Evolutionary conservation across 2,113 vertebrate species (phyloP).

Genomic region (Ornithorhynchus anatinus): DNA sequence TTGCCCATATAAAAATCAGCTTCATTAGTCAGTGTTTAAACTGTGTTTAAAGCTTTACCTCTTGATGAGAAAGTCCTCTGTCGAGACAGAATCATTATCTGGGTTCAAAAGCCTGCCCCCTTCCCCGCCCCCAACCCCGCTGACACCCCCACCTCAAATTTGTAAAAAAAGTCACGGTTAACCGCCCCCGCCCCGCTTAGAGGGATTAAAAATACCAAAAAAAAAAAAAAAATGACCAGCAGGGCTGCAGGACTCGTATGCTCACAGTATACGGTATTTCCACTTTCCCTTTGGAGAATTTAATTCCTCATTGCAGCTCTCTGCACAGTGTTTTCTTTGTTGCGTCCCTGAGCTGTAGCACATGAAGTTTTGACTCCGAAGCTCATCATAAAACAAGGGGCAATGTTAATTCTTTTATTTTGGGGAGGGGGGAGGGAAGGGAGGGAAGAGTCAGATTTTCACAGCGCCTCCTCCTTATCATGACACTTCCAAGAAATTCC

Average conservation of each 20-base stretch:
- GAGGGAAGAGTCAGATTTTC: too few relatives aligned
- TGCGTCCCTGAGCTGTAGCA: constrained; percentile 50
- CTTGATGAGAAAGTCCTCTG: constrained; percentile 70
- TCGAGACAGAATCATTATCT: constrained; percentile 76
- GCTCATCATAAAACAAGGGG: constrained; percentile 39
- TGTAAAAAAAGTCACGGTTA: constrained; percentile 11
- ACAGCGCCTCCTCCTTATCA: constrained; percentile 34
- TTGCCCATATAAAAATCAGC: constrained; percentile 73
- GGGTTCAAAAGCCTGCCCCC: constrained; percentile 66
- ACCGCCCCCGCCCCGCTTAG: constrained; percentile 51
- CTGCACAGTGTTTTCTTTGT: constrained; percentile 51
- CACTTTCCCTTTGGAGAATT: constrained; percentile 50
- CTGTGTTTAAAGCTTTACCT: constrained; percentile 78
- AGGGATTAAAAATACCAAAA: constrained; percentile 71
- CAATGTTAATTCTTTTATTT: constrained; percentile 17
- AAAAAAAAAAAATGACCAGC: constrained; percentile 75
- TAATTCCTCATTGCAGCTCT: constrained; percentile 52
- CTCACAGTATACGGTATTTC: constrained; percentile 56
- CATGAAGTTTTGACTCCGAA: constrained; percentile 32
- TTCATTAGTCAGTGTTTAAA: constrained; percentile 76
- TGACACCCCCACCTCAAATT: constrained; percentile 30
- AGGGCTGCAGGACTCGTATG: constrained; percentile 60
- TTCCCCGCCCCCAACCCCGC: constrained; percentile 19
- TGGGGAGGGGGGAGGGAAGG: too few relatives aligned
- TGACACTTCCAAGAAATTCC: constrained; percentile 41